Percentiles rank a stretch among this genome's conserved stretches.
These are phyloP conservation scores for Mormyrus hasselquistii DNA, from an alignment of 2,797 vertebrate species.

Conservation along the genomic window DNA sequence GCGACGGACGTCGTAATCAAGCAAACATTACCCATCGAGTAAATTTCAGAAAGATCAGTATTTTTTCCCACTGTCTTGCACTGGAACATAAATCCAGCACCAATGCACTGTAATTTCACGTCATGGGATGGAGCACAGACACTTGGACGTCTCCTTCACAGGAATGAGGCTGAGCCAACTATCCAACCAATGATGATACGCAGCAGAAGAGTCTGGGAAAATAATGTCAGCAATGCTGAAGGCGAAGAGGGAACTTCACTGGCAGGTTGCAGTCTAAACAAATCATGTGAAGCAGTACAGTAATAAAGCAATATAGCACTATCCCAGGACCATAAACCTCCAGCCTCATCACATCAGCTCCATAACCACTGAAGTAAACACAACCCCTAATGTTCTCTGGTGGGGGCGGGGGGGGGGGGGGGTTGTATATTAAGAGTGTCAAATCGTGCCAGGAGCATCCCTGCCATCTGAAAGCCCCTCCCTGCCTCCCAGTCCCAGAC, in stretches of 20 bases:
- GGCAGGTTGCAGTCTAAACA: background rate
- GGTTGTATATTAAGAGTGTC: background rate
- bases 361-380: background rate
- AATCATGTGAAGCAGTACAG: background rate
- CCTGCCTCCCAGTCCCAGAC: background rate
- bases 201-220: background rate
- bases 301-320: background rate
- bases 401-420: background rate
- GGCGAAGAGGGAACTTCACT: background rate
- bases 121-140: background rate
- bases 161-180: background rate
- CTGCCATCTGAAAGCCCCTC: background rate
- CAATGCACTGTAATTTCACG: background rate
- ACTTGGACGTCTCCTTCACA: background rate
- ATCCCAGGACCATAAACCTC: background rate
- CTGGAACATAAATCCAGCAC: background rate
- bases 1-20: background rate
- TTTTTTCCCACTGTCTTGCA: background rate
- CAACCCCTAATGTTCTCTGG: background rate
- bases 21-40: background rate
- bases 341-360: background rate
- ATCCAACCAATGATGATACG: background rate
- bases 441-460: background rate
- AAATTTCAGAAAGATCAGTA: background rate
- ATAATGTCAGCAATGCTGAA: background rate